Evolutionary conservation across 2,888 invertebrate species (phyloP).

Genomic region (Agrotis puta): DNA sequence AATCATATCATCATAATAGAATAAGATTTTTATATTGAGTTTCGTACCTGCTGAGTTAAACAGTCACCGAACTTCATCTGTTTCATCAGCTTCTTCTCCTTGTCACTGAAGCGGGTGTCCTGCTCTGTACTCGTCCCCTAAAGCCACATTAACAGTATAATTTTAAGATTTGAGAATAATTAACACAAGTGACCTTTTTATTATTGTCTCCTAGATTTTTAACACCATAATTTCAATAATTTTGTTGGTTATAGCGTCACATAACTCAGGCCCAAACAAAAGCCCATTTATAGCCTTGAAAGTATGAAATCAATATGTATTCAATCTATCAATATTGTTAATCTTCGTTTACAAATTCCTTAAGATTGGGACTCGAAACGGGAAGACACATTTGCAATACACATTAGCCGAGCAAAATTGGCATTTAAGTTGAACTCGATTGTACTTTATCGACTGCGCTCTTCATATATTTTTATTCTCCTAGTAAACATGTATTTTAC

Average conservation of each 20-base stretch:
- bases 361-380: not conserved
- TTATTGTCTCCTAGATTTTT: not conserved
- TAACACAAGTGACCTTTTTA: not conserved
- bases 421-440: not conserved
- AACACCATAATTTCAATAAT: not conserved
- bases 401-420: not conserved
- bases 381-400: not conserved
- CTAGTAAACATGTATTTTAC: not conserved
- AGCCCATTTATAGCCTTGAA: not conserved
- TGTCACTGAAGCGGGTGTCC: constrained; percentile 99
- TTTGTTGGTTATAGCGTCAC: not conserved
- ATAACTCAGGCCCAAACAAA: not conserved
- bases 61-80: constrained; percentile 99
- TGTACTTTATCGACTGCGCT: not conserved
- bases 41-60: constrained; percentile 95
- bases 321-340: not conserved
- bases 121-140: constrained; percentile 99
- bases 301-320: not conserved
- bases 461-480: not conserved
- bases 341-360: not conserved
- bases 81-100: constrained; percentile 99
- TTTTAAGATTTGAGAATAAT: not conserved
- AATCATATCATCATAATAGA: no score
- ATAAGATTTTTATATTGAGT: no score
- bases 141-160: constrained; percentile 36